phyloP scores from a whole-genome alignment of 1,140 invertebrate genomes.

The Drosophila azteca region DNA sequence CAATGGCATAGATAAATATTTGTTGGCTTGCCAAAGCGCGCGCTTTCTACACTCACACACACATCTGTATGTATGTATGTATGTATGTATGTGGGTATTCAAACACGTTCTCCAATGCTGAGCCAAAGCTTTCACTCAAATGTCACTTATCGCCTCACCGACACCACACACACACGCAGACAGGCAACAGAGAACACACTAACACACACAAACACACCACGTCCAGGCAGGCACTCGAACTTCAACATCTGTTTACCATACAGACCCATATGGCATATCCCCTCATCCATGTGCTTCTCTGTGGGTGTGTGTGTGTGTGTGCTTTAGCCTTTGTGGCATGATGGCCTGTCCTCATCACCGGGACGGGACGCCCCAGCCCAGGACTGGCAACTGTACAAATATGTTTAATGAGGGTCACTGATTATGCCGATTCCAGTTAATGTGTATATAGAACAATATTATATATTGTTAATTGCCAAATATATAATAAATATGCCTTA shows the following conservation, averaged over 20 bases:
- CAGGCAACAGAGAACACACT: conserved; percentile 21
- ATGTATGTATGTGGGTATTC: conserved; percentile 19
- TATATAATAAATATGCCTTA: conserved; percentile 21
- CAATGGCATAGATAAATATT: conserved; percentile 81
- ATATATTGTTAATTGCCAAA: conserved; percentile 37
- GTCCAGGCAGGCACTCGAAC: conserved; percentile 29
- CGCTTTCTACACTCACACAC: neutral
- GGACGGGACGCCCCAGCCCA: neutral
- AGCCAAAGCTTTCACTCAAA: conserved; percentile 75
- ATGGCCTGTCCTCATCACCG: conserved; percentile 4
- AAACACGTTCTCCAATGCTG: conserved; percentile 51
- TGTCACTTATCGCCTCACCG: conserved; percentile 73
- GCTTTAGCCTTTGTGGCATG: conserved; percentile 30
- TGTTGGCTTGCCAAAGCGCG: conserved; percentile 72
- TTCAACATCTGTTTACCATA: conserved; percentile 71
- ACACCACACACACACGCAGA: conserved; percentile 38
- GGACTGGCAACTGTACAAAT: conserved; percentile 43
- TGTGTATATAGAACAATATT: conserved; percentile 1
- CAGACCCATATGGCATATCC: conserved; percentile 1
- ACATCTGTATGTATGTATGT: neutral
- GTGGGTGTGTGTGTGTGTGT: conserved; percentile 15
- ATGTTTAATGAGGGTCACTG: conserved; percentile 51
- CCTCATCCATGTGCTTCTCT: conserved; percentile 17
- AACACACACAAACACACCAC: conserved; percentile 16
- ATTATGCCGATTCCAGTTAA: conserved; percentile 37